These are phyloP conservation scores for Capreolus pygargus DNA, from an alignment of 2,113 vertebrate species.

Conservation along the genomic window DNA sequence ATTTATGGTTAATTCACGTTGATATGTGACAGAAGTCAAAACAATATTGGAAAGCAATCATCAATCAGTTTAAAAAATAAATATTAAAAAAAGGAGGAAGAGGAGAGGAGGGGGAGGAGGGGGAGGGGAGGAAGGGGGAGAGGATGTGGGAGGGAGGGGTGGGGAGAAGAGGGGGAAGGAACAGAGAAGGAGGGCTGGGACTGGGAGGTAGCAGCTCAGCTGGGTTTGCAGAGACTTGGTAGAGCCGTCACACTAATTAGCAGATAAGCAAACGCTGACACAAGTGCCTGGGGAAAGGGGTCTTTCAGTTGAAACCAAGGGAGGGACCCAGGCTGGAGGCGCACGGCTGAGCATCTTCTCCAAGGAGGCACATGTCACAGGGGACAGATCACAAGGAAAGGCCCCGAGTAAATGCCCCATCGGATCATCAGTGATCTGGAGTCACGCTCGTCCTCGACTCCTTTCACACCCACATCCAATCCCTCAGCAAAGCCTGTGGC, in stretches of 20 bases:
- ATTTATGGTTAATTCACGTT: not conserved
- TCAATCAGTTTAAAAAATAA: not conserved
- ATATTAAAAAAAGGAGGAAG: not conserved
- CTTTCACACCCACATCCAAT: no score
- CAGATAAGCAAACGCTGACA: not conserved
- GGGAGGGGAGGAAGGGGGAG: not conserved
- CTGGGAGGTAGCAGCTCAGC: not conserved
- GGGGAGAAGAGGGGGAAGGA: not conserved
- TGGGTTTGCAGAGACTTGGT: not conserved
- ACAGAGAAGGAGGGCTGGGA: accelerated
- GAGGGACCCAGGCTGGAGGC: not conserved
- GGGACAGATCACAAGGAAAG: not conserved
- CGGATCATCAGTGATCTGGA: accelerated
- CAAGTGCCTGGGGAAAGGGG: not conserved
- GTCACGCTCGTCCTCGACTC: not conserved
- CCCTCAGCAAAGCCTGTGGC: not conserved
- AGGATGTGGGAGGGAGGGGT: not conserved
- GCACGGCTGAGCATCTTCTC: not conserved
- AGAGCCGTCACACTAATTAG: not conserved
- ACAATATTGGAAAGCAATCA: not conserved
- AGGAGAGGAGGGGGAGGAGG: not conserved
- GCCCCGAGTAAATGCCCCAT: not conserved
- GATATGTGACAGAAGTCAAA: not conserved
- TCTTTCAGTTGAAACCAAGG: not conserved
- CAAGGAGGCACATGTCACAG: not conserved